Percentiles rank a stretch among this genome's conserved stretches.
These are phyloP conservation scores for Pangasianodon hypophthalmus DNA, from an alignment of 2,113 vertebrate species.

Conservation along the genomic window DNA sequence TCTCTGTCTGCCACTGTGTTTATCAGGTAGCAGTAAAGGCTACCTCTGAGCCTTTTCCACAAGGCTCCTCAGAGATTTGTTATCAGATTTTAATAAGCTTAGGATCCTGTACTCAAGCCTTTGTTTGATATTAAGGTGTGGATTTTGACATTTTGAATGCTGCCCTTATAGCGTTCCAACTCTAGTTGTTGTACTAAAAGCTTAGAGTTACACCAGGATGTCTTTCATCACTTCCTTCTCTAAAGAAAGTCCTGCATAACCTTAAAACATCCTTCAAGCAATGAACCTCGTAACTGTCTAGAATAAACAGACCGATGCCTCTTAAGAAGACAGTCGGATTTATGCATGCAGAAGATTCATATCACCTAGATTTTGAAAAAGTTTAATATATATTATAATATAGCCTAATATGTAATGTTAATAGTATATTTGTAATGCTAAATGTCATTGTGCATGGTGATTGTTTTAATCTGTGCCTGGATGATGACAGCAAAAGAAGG, in stretches of 20 bases:
- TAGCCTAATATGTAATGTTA: not conserved
- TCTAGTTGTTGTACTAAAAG: not conserved
- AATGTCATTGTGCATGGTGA: not conserved
- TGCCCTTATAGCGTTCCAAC: not conserved
- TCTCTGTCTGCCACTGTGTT: conserved; percentile 67
- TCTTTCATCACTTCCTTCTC: not conserved
- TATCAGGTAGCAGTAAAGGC: conserved; percentile 70
- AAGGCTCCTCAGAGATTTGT: conserved; percentile 65
- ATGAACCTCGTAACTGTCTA: not conserved
- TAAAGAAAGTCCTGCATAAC: not conserved
- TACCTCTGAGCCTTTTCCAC: conserved; percentile 66
- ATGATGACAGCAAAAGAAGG: conserved; percentile 34
- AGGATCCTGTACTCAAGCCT: conserved; percentile 58
- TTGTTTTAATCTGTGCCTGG: conserved; percentile 37
- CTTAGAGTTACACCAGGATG: not conserved
- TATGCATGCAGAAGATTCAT: not conserved
- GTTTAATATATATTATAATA: not conserved
- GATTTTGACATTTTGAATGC: conserved; percentile 61
- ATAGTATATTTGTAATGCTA: not conserved
- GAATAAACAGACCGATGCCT: not conserved
- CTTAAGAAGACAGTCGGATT: not conserved
- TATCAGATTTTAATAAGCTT: conserved; percentile 74
- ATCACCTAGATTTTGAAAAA: not conserved
- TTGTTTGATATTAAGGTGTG: conserved; percentile 64
- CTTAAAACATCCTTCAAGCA: not conserved